A percentile compares a stretch with the other conserved stretches of the same genome.
These are phyloP conservation scores for Venustoraphidia nigricollis DNA, from an alignment of 2,888 invertebrate genomes.

Conservation along the genomic window DNA sequence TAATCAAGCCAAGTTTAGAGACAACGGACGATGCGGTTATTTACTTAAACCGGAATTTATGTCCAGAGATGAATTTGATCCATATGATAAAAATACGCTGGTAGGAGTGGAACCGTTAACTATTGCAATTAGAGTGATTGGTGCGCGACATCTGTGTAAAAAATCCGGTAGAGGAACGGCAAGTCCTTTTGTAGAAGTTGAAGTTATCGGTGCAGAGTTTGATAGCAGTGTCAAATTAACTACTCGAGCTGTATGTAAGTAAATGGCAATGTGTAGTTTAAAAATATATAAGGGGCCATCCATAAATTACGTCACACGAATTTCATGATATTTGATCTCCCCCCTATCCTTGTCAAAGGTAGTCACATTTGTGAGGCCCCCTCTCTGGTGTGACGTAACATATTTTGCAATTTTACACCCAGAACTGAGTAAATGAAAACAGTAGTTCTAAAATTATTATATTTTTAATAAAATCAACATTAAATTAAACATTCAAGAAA, in stretches of 20 bases:
- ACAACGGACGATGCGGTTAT: conserved; percentile 89
- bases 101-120: conserved; percentile 42
- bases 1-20: conserved; percentile 82
- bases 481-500: no score
- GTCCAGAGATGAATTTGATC: conserved; percentile 65
- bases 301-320: no score
- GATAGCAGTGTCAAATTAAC: conserved; percentile 71
- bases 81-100: conserved; percentile 49
- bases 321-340: no score
- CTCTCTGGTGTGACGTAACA: no score
- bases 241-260: conserved; percentile 71
- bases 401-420: no score
- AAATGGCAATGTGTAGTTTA: background rate
- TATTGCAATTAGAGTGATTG: conserved; percentile 64
- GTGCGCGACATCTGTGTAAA: conserved; percentile 75
- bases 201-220: conserved; percentile 75
- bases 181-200: conserved; percentile 85
- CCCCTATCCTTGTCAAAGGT: no score
- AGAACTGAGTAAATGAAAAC: no score
- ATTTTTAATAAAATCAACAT: no score
- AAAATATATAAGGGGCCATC: background rate
- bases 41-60: conserved; percentile 82
- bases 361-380: no score
- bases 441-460: no score
- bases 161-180: conserved; percentile 71